Percentiles rank a stretch among this genome's conserved stretches.
Conservation (phyloP, 2,113 vertebrate species). For the Megaceryle maxima region DNA sequence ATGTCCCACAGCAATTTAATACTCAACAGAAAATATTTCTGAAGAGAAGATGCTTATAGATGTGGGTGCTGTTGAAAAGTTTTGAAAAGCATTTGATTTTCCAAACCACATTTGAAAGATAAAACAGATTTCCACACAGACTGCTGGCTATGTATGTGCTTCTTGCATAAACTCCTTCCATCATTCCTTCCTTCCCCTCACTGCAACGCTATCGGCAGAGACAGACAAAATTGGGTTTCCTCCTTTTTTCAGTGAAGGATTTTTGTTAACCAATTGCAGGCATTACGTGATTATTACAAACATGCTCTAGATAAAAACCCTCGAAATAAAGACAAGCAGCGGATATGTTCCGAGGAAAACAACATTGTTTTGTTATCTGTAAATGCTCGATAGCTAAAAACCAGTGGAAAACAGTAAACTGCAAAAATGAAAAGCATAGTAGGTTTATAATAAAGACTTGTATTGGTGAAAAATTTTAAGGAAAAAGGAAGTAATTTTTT, state of each 20-base stretch:
- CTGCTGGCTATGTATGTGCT: background rate
- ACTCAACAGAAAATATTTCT: background rate
- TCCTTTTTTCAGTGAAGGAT: background rate
- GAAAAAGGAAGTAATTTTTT: background rate
- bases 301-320: background rate
- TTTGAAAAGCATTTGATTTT: constrained; percentile 45
- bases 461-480: background rate
- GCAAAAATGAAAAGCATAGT: background rate
- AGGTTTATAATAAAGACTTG: background rate
- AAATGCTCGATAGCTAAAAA: background rate
- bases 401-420: background rate
- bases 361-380: background rate
- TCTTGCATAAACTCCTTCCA: constrained; percentile 18
- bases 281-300: background rate
- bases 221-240: background rate
- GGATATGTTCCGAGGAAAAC: background rate
- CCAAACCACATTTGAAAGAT: constrained; percentile 57
- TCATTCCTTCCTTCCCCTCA: constrained; percentile 4
- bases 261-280: background rate
- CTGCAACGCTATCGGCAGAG: constrained; percentile 13
- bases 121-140: constrained; percentile 37
- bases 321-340: background rate
- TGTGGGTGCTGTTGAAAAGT: constrained; percentile 38
- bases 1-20: background rate
- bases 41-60: constrained; percentile 18